phyloP scores from a whole-genome alignment of 2,888 invertebrate genomes.

The Torymus aiolomorphi region DNA sequence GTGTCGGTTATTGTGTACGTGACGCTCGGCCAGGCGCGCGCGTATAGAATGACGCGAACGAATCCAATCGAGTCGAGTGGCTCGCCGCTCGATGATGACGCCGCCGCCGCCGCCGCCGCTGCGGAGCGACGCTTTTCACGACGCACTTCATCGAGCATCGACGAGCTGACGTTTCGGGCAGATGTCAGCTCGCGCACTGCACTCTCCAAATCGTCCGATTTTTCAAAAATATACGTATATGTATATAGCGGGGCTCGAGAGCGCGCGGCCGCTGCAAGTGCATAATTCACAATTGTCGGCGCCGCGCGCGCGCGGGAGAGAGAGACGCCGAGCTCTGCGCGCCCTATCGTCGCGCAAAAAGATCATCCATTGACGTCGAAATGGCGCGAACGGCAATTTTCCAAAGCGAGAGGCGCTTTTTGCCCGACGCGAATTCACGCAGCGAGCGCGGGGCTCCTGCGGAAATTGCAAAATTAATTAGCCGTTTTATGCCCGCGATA shows the following conservation, averaged over 20 bases:
- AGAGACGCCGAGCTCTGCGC: neutral
- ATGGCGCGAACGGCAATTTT: slow-evolving; percentile 45
- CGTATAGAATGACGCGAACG: slow-evolving; percentile 49
- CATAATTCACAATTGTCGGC: slow-evolving; percentile 43
- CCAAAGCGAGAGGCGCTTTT: slow-evolving; percentile 22
- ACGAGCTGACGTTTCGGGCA: slow-evolving; percentile 39
- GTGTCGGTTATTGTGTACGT: slow-evolving; percentile 47
- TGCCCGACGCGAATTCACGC: neutral
- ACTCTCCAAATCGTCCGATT: slow-evolving; percentile 32
- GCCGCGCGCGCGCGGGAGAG: neutral
- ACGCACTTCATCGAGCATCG: slow-evolving; percentile 43
- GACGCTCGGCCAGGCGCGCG: slow-evolving; percentile 29
- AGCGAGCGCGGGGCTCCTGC: no score
- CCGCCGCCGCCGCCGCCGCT: slow-evolving; percentile 29
- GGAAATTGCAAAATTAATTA: neutral
- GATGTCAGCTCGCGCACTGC: slow-evolving; percentile 20
- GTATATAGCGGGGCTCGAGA: neutral
- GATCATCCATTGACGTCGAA: slow-evolving; percentile 49
- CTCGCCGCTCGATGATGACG: slow-evolving; percentile 37
- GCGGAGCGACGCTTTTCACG: slow-evolving; percentile 48
- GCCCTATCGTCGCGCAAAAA: slow-evolving; percentile 27
- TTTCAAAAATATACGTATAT: slow-evolving; percentile 28
- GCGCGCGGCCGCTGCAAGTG: slow-evolving; percentile 15
- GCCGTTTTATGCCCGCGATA: neutral
- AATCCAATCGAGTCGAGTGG: slow-evolving; percentile 57